These are phyloP conservation scores for Alouatta palliata DNA, from an alignment of 2,113 vertebrate species.

Conservation along the genomic window DNA sequence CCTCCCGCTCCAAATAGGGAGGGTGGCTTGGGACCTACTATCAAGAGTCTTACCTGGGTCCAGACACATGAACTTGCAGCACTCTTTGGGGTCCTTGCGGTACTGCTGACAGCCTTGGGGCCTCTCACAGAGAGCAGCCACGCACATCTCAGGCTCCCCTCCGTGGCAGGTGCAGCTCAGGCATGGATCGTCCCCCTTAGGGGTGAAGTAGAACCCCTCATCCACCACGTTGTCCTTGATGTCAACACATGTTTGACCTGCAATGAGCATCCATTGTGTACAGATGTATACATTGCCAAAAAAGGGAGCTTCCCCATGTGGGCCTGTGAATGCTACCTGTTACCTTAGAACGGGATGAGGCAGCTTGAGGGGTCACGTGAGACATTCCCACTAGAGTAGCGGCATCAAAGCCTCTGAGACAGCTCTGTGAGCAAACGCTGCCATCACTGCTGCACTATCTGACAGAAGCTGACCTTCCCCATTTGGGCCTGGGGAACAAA, in stretches of 20 bases:
- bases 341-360: background rate
- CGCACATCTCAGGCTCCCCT: conserved; percentile 98
- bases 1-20: background rate
- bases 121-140: conserved; percentile 95
- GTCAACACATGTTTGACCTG: conserved; percentile 98
- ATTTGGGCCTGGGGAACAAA: background rate
- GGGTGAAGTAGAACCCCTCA: conserved; percentile 98
- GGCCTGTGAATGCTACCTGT: background rate
- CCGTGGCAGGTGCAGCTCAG: conserved; percentile 98
- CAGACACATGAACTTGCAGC: conserved; percentile 98
- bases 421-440: background rate
- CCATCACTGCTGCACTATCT: background rate
- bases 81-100: conserved; percentile 97
- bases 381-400: background rate
- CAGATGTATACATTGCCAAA: background rate
- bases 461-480: no score
- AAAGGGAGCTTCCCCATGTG: background rate
- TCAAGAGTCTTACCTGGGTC: conserved; percentile 90
- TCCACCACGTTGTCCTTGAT: conserved; percentile 98
- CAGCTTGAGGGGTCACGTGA: background rate
- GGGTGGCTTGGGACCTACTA: background rate
- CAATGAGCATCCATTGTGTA: background rate
- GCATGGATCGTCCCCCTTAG: conserved; percentile 97
- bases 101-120: conserved; percentile 97
- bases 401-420: background rate